phyloP scores from a whole-genome alignment of 2,113 vertebrate species.

The Anseranas semipalmata region DNA sequence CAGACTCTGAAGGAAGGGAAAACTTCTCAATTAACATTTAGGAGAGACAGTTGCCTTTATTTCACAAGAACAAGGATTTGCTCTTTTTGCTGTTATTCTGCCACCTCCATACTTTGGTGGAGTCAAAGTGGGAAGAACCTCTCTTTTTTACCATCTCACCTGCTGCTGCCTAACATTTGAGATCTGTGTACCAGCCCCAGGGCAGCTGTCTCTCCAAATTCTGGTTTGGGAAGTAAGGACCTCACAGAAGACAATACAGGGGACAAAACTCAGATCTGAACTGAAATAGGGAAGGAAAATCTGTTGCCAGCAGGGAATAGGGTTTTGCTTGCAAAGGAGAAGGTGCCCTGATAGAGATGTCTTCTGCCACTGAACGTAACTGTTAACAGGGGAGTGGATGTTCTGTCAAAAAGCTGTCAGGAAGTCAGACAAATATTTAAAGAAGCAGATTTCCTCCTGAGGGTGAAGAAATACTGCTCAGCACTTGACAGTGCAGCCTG shows the following conservation, averaged over 20 bases:
- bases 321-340: not conserved
- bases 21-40: slow-evolving; percentile 39
- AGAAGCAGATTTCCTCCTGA: slow-evolving; percentile 26
- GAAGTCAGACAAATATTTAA: slow-evolving; percentile 53
- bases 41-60: slow-evolving; percentile 10
- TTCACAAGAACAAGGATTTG: not conserved
- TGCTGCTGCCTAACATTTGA: slow-evolving; percentile 7
- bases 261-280: not conserved
- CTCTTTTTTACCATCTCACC: not conserved
- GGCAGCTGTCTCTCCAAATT: not conserved
- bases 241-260: not conserved
- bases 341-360: slow-evolving; percentile 6
- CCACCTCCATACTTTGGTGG: not conserved
- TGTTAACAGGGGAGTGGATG: slow-evolving; percentile 21
- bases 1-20: slow-evolving; percentile 24
- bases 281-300: not conserved
- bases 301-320: not conserved
- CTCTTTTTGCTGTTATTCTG: not conserved
- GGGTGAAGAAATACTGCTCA: slow-evolving; percentile 14
- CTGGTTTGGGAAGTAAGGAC: not conserved
- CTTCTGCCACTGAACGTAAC: not conserved
- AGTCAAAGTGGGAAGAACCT: not conserved
- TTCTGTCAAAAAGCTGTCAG: slow-evolving; percentile 47
- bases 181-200: not conserved
- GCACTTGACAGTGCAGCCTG: not conserved